A percentile compares a stretch with the other conserved stretches of the same genome.
Conservation (phyloP, 2,797 vertebrate genomes). For the Dryobates pubescens region DNA sequence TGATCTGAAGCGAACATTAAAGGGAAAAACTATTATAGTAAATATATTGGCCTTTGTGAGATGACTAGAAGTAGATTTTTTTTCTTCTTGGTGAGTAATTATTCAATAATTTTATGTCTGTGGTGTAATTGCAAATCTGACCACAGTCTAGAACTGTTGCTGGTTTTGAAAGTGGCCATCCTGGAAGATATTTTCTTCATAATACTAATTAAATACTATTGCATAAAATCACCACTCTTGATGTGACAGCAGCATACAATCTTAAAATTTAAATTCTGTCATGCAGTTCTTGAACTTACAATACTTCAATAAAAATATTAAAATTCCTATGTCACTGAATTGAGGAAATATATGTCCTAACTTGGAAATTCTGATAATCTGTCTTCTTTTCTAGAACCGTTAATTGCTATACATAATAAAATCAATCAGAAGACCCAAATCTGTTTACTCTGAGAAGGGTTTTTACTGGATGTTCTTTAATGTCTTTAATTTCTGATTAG, state of each 20-base stretch:
- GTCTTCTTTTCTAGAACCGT: neutral
- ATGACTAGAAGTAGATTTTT: conserved; percentile 9
- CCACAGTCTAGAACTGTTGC: neutral
- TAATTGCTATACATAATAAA: neutral
- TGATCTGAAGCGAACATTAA: neutral
- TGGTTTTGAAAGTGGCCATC: conserved; percentile 4
- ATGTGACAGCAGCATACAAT: neutral
- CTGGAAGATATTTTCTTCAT: neutral
- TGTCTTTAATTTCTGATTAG: neutral
- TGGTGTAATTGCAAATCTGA: neutral
- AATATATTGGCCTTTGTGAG: neutral
- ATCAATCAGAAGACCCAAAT: neutral
- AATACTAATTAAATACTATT: neutral
- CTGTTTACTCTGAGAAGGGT: rapidly evolving
- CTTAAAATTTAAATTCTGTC: conserved; percentile 38
- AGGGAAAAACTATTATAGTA: neutral
- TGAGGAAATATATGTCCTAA: neutral
- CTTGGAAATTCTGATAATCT: neutral
- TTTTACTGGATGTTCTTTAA: neutral
- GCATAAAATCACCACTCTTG: neutral
- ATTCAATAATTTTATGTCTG: neutral
- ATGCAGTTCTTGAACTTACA: neutral
- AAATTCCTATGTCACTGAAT: neutral
- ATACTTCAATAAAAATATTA: neutral
- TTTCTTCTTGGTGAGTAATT: conserved; percentile 17